phyloP scores from a whole-genome alignment of 2,113 vertebrate genomes.

The Oncorhynchus clarkii region DNA sequence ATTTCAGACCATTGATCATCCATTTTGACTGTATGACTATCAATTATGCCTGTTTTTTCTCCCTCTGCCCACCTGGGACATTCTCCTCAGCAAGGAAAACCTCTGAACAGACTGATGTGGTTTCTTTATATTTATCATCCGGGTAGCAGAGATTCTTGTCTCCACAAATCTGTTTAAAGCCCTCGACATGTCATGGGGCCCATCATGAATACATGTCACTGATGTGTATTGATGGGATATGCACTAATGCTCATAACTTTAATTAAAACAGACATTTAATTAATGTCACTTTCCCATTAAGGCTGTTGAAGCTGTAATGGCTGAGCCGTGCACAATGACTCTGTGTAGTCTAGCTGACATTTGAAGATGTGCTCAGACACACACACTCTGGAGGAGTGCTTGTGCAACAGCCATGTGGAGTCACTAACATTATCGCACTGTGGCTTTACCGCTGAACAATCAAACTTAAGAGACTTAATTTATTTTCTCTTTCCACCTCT shows the following conservation, averaged over 20 bases:
- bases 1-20: slow-evolving; percentile 41
- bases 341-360: no score
- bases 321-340: no score
- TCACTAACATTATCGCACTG: neutral
- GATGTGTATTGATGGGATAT: neutral
- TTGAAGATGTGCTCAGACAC: no score
- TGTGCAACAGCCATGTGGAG: neutral
- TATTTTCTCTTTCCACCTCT: slow-evolving; percentile 5
- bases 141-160: neutral
- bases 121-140: no score
- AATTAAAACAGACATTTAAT: neutral
- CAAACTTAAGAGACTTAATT: slow-evolving; percentile 7
- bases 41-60: slow-evolving; percentile 6
- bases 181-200: neutral
- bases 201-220: neutral
- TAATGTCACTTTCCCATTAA: no score
- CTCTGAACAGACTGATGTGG: no score
- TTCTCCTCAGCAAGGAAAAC: neutral
- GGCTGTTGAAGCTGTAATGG: no score
- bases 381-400: no score
- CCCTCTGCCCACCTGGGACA: neutral
- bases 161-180: neutral
- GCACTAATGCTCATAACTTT: neutral
- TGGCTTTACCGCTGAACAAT: slow-evolving; percentile 7
- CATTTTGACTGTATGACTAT: slow-evolving; percentile 13